These are phyloP conservation scores for Cyprinus carpio DNA, from an alignment of 2,113 vertebrate species.

Conservation along the genomic window DNA sequence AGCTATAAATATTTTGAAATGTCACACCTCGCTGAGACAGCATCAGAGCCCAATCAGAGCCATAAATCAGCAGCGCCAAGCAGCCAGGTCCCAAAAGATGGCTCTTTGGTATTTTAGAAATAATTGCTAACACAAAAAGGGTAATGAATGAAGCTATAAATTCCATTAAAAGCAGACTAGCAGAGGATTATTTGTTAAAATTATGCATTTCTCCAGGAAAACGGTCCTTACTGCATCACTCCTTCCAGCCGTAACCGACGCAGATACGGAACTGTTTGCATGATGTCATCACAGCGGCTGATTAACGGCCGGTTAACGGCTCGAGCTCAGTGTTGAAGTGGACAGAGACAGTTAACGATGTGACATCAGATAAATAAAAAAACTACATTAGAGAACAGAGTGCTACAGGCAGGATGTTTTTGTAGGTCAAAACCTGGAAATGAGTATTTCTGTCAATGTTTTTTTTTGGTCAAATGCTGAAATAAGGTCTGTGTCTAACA, in stretches of 20 bases:
- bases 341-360: constrained; percentile 54
- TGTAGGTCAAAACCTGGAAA: neutral
- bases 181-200: constrained; percentile 98
- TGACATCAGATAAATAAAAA: neutral
- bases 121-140: constrained; percentile 99
- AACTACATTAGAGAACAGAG: neutral
- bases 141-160: constrained; percentile 98
- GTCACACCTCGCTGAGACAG: constrained; percentile 97
- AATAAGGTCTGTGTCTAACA: neutral
- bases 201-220: constrained; percentile 86
- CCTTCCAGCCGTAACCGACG: constrained; percentile 82
- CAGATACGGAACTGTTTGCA: constrained; percentile 71
- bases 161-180: constrained; percentile 96
- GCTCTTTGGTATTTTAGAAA: constrained; percentile 99
- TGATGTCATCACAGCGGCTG: constrained; percentile 77
- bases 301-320: constrained; percentile 89
- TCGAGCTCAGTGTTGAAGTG: constrained; percentile 58
- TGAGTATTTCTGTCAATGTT: neutral
- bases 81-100: constrained; percentile 92
- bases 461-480: neutral
- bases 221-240: constrained; percentile 85
- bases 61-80: constrained; percentile 90
- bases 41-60: constrained; percentile 84
- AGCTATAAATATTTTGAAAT: constrained; percentile 99
- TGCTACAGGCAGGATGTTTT: neutral